These are phyloP conservation scores for Kuschelorhynchus macadamiae DNA, from an alignment of 2,888 invertebrate species.

Conservation along the genomic window DNA sequence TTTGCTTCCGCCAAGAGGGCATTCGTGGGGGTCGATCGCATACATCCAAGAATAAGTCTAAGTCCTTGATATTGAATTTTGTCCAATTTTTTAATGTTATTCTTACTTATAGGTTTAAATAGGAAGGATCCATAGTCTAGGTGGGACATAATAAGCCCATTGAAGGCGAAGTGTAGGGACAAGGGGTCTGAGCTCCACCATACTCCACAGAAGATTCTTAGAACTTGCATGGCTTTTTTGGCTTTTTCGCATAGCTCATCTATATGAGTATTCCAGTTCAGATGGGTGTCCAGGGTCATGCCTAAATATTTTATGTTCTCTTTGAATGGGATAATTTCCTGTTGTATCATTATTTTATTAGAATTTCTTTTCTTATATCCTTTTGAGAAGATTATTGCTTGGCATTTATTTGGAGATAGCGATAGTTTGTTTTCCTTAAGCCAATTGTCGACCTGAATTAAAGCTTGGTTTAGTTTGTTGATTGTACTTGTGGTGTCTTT, in stretches of 20 bases:
- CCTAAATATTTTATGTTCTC: constrained; percentile 43
- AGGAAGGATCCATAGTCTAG: constrained; percentile 30
- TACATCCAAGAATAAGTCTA: constrained; percentile 26
- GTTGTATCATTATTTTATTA: background rate
- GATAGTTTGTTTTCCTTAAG: constrained; percentile 17
- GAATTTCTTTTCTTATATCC: constrained; percentile 2
- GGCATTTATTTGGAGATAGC: constrained; percentile 32
- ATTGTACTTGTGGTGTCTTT: background rate
- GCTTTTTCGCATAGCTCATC: constrained; percentile 22
- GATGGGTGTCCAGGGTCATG: constrained; percentile 18
- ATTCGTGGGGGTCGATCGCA: constrained; percentile 37
- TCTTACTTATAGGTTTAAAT: constrained; percentile 11
- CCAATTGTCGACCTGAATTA: constrained; percentile 23
- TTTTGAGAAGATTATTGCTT: no score
- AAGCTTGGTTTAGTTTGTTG: constrained; percentile 3
- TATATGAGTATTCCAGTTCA: no score
- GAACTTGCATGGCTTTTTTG: constrained; percentile 23
- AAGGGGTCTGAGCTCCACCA: constrained; percentile 42
- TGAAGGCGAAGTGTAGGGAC: constrained; percentile 22
- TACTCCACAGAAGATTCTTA: constrained; percentile 38
- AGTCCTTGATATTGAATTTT: constrained; percentile 9
- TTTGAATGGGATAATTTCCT: background rate
- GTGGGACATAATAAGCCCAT: constrained; percentile 32
- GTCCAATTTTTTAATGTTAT: background rate
- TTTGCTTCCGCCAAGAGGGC: constrained; percentile 31